Evolutionary conservation across 2,797 vertebrate species (phyloP).

Genomic region (Anguilla marmorata): DNA sequence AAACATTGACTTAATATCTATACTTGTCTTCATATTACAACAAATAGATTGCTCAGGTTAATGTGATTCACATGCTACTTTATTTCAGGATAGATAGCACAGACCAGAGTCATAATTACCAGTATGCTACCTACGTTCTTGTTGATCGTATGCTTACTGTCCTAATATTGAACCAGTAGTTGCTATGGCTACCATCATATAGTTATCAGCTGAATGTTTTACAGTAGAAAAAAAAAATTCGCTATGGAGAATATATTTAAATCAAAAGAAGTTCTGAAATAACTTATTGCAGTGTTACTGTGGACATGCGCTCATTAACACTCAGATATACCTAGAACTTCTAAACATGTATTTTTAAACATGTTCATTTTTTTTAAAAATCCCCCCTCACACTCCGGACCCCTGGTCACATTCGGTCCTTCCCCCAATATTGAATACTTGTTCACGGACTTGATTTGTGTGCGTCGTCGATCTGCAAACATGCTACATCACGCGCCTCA

Average conservation of each 20-base stretch:
- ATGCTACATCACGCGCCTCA: not conserved
- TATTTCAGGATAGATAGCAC: not conserved
- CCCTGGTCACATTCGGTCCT: not conserved
- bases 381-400: too few species aligned
- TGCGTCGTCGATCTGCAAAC: not conserved
- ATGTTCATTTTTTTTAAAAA: not conserved
- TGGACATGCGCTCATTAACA: not conserved
- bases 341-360: not conserved
- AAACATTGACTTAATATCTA: not conserved
- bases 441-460: not conserved
- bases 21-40: not conserved
- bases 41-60: not conserved
- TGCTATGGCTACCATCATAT: slow-evolving; percentile 1
- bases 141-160: not conserved
- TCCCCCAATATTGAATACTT: not conserved
- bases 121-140: not conserved
- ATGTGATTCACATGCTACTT: not conserved
- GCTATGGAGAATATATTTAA: not conserved
- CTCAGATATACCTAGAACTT: not conserved
- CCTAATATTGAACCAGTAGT: slow-evolving; percentile 1
- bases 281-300: not conserved
- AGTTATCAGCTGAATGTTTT: not conserved
- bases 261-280: not conserved
- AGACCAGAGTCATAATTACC: not conserved
- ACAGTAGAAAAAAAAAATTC: not conserved